Evolutionary conservation across 2,888 invertebrate genomes (phyloP), one percentile per base, ranked within the genome.

Genomic region (Orthonychiurus folsomi): DNA sequence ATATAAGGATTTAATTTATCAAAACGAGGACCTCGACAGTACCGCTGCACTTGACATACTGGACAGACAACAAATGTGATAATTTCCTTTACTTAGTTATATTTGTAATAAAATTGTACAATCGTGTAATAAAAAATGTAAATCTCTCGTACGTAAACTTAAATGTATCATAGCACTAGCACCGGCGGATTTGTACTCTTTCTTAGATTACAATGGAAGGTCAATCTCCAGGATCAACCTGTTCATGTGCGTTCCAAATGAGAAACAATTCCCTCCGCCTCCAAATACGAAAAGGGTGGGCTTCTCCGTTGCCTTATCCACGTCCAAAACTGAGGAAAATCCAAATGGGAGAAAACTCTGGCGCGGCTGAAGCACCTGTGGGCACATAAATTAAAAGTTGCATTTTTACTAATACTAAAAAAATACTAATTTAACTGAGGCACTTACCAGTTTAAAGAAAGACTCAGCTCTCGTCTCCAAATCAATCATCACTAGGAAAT

Each of bases 211-310:
- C 37, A 37, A 37, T 37, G 37, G 37, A 5, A 37, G 15, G 5
- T 37, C 15, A 9, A 37, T 37, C 15, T 37, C 15, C 9, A 37
- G 15, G 5, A 37, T 37, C 15, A 37, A 37, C 15, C n/a, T 59
- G 50, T 72, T 72, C 56, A 63, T 68, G 61, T 67, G 63, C n/a
- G 70, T 67, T 27, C 71, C 71, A 62, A 72, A 72, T 1, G 70
- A 70, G 52, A 72, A 72, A 54, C 70, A 70, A 54, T 70, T 70
- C 23, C 70, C 71, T 20, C 71, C 71, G 20, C 71, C 71, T 0
- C 71, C 71, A 60, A 66, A 67, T 25, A 71, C 50, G 1, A 69
- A 47, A 9, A 69, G 26, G 21, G 58, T 23, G 5, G 50, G 3
- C 9, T 56, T 26, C 28, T 1, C 55, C 47, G 20, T 61, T 50